A percentile compares a stretch with the other conserved stretches of the same genome.
These are phyloP conservation scores for Spermophilus dauricus DNA, from an alignment of 2,113 vertebrate genomes.

Conservation along the genomic window DNA sequence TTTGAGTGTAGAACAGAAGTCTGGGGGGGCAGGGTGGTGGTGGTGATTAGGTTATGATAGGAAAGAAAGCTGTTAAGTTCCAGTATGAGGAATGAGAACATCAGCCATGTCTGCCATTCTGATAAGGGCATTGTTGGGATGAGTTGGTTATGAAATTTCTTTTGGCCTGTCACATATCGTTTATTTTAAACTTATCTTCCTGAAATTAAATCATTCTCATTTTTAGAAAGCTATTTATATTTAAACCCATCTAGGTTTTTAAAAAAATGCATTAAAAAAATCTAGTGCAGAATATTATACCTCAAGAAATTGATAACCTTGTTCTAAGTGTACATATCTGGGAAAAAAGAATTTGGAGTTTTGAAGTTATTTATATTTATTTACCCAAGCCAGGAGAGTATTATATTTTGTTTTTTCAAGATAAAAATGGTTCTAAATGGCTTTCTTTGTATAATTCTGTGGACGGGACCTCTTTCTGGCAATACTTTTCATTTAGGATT, in stretches of 20 bases:
- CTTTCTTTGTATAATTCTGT: background rate
- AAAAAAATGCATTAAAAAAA: background rate
- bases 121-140: slow-evolving; percentile 11
- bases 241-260: background rate
- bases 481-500: slow-evolving; percentile 52
- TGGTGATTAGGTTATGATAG: background rate
- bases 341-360: slow-evolving; percentile 36
- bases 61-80: slow-evolving; percentile 36
- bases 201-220: slow-evolving; percentile 62
- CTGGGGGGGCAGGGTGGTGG: background rate
- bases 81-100: background rate
- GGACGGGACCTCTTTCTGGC: background rate
- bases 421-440: background rate
- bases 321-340: slow-evolving; percentile 18
- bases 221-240: slow-evolving; percentile 57
- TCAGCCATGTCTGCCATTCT: background rate
- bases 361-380: slow-evolving; percentile 47
- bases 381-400: slow-evolving; percentile 25
- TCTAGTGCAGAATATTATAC: slow-evolving; percentile 6
- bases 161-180: slow-evolving; percentile 20
- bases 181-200: slow-evolving; percentile 48
- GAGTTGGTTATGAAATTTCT: slow-evolving; percentile 60
- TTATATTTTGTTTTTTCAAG: slow-evolving; percentile 43
- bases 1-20: background rate
- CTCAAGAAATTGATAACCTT: background rate